Percentiles rank a stretch among this genome's conserved stretches.
Conservation (phyloP, 2,113 vertebrate species). For the Piliocolobus tephrosceles region DNA sequence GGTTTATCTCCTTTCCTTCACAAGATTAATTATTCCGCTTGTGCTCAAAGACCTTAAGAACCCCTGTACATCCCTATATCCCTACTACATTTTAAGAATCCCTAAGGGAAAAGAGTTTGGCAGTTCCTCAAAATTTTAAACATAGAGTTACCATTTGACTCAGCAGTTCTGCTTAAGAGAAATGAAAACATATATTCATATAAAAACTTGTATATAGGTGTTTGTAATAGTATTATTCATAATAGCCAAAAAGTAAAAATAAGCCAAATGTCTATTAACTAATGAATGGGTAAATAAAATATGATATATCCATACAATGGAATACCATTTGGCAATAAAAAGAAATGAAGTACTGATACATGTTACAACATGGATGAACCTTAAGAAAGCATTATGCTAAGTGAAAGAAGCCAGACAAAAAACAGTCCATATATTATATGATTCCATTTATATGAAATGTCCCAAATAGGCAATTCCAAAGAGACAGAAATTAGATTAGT, state of each 20-base stretch:
- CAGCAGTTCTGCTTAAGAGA: background rate
- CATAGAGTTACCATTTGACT: background rate
- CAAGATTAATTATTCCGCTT: background rate
- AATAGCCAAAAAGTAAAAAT: background rate
- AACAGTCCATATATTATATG: background rate
- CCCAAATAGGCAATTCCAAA: background rate
- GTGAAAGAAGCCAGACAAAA: background rate
- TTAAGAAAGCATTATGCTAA: background rate
- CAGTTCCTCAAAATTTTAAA: background rate
- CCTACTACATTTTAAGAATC: background rate
- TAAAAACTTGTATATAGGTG: background rate
- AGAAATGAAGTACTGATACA: background rate
- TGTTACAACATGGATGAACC: background rate
- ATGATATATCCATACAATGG: background rate
- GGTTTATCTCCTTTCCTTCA: background rate
- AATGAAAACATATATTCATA: background rate
- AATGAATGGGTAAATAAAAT: background rate
- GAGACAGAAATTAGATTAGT: background rate
- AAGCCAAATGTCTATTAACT: background rate
- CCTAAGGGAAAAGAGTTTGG: background rate
- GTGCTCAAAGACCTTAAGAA: background rate
- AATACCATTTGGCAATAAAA: background rate
- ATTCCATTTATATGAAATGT: background rate
- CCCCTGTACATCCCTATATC: background rate
- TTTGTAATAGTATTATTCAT: background rate